Evolutionary conservation across 2,113 vertebrate genomes (phyloP).

Genomic region (Ascaphus truei): DNA sequence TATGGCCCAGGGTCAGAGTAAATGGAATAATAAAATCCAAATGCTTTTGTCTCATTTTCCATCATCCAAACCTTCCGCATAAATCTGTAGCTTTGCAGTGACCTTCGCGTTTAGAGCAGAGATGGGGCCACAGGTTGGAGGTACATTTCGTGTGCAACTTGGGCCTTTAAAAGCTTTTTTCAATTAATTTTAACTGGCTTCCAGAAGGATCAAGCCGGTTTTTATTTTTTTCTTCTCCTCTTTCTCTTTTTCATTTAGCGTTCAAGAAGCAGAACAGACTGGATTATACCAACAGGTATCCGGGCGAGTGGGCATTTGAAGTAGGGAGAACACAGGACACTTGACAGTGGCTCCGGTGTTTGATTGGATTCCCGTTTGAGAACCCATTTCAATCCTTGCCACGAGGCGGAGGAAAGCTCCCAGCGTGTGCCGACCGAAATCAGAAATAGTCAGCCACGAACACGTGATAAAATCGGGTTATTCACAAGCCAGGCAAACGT

Average conservation of each 20-base stretch:
- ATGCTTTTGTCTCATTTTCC: conserved; percentile 97
- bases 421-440: background rate
- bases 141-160: conserved; percentile 73
- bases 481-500: too few species aligned
- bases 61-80: conserved; percentile 76
- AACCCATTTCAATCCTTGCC: background rate
- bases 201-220: conserved; percentile 71
- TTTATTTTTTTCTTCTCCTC: conserved; percentile 51
- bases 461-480: too few species aligned
- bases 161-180: conserved; percentile 76
- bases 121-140: conserved; percentile 64
- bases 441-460: too few species aligned
- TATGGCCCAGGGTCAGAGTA: conserved; percentile 95
- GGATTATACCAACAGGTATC: conserved; percentile 47
- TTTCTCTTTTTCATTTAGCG: conserved; percentile 48
- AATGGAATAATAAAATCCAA: conserved; percentile 99
- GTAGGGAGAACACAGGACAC: background rate
- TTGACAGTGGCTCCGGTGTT: background rate
- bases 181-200: conserved; percentile 81
- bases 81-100: conserved; percentile 87
- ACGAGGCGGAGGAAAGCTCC: background rate
- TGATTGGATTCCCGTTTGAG: background rate
- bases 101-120: conserved; percentile 76
- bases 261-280: conserved; percentile 47
- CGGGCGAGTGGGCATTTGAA: background rate